Conservation (phyloP, 2,113 vertebrate genomes). For the Prunella fulvescens region DNA sequence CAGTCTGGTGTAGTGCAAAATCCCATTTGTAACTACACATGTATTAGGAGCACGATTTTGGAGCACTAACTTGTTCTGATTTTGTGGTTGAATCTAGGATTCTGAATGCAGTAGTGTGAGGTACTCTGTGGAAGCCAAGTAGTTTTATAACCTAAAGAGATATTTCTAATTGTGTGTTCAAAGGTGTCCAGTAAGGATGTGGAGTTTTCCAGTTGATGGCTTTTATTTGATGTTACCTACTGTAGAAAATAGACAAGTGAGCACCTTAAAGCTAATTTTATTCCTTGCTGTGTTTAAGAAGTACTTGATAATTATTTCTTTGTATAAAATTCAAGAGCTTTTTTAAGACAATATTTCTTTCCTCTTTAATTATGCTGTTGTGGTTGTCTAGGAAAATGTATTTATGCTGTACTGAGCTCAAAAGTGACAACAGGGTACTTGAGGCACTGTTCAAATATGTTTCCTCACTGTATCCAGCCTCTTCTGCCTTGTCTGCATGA, state of each 20-base stretch:
- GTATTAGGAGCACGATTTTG: neutral
- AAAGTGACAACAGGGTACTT: slow-evolving; percentile 63
- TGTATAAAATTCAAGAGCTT: slow-evolving; percentile 73
- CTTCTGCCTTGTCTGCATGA: slow-evolving; percentile 75
- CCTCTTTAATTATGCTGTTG: slow-evolving; percentile 40
- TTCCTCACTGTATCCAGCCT: slow-evolving; percentile 61
- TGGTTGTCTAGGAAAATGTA: slow-evolving; percentile 76
- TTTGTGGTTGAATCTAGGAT: neutral
- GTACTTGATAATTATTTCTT: slow-evolving; percentile 72
- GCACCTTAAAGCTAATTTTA: neutral
- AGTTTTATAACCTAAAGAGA: neutral
- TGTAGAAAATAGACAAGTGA: neutral
- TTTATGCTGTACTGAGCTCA: slow-evolving; percentile 63
- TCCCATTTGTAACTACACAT: neutral
- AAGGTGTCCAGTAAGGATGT: neutral
- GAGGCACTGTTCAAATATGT: slow-evolving; percentile 65
- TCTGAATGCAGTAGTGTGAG: neutral
- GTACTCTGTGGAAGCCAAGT: neutral
- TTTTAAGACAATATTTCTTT: slow-evolving; percentile 70
- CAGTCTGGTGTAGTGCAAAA: neutral
- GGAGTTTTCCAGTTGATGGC: neutral
- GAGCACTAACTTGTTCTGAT: neutral
- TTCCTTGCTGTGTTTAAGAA: slow-evolving; percentile 47
- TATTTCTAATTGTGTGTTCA: neutral
- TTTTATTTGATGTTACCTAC: neutral